Conservation (phyloP, 2,113 vertebrate genomes). For the Cepphus grylle region DNA sequence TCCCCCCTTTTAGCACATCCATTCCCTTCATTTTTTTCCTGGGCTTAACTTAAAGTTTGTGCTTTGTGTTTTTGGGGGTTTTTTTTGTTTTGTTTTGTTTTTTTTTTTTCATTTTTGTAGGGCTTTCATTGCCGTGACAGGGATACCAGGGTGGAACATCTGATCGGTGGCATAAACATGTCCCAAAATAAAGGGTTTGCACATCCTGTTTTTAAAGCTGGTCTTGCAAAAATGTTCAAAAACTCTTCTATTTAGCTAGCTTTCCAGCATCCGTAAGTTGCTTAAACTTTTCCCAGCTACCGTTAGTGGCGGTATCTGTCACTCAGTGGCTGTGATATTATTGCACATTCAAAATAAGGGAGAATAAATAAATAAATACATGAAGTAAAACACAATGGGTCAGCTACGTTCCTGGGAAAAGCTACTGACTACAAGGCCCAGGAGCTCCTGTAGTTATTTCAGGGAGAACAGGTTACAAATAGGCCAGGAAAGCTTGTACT, state of each 20-base stretch:
- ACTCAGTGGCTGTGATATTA: neutral
- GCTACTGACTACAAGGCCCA: neutral
- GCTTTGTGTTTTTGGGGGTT: neutral
- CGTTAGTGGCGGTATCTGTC: neutral
- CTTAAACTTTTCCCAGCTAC: neutral
- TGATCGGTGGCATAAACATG: neutral
- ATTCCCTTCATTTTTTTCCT: neutral
- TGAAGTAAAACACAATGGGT: neutral
- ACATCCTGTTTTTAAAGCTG: neutral
- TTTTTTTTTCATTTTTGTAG: neutral
- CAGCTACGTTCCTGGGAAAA: neutral
- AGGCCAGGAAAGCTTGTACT: neutral
- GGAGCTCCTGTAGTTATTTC: neutral
- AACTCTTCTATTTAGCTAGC: neutral
- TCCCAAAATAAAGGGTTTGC: neutral
- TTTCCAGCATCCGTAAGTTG: neutral
- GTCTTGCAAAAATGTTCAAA: neutral
- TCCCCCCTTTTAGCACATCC: neutral
- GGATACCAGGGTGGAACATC: neutral
- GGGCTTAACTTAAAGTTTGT: neutral
- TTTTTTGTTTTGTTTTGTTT: too few relatives aligned
- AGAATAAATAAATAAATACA: neutral
- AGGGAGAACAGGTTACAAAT: neutral
- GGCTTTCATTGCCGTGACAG: neutral
- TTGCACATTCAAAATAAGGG: neutral